Conservation (phyloP, 2,113 vertebrate genomes). For the Penelope pileata region DNA sequence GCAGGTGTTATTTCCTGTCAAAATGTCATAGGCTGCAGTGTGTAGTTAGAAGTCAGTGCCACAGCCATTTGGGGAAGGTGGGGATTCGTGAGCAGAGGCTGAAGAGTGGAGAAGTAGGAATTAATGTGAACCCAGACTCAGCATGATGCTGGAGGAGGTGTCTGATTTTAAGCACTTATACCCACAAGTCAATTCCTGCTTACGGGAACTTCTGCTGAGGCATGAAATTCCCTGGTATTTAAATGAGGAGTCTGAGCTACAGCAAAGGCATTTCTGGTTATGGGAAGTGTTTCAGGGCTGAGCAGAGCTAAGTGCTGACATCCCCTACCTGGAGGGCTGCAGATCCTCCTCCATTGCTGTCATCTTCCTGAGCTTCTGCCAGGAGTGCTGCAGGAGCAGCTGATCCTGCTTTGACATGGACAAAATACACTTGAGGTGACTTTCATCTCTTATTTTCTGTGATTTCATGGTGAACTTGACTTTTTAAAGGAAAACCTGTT, state of each 20-base stretch:
- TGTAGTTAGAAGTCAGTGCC: neutral
- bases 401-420: neutral
- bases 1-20: neutral
- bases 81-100: neutral
- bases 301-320: neutral
- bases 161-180: neutral
- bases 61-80: neutral
- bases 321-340: neutral
- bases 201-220: neutral
- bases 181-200: neutral
- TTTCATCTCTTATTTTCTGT: neutral
- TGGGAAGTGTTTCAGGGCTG: neutral
- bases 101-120: neutral
- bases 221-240: neutral
- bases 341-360: fast-evolving
- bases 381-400: neutral
- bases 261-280: neutral
- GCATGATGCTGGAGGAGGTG: neutral
- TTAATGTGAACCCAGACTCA: neutral
- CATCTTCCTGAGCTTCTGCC: neutral
- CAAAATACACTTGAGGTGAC: neutral
- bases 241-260: neutral
- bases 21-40: neutral
- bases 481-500: neutral
- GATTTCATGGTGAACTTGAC: neutral